A percentile compares a stretch with the other conserved stretches of the same genome.
These are phyloP conservation scores for Hemiscyllium ocellatum DNA, from an alignment of 2,113 vertebrate species.

Conservation along the genomic window DNA sequence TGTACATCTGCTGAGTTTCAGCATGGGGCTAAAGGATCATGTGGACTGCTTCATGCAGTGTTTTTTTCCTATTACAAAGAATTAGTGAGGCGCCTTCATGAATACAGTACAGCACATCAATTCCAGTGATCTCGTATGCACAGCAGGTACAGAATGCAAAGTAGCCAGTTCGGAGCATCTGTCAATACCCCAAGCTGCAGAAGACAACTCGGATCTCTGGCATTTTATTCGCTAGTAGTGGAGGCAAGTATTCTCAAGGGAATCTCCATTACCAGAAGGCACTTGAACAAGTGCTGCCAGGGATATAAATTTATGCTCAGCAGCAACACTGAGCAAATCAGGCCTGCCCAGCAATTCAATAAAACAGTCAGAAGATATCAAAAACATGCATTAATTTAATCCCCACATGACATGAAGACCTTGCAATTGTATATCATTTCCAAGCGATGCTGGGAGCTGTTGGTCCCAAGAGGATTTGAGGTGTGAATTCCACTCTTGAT, in stretches of 20 bases:
- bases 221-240: slow-evolving; percentile 46
- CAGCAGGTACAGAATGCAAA: slow-evolving; percentile 45
- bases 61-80: slow-evolving; percentile 38
- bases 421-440: background rate
- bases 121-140: slow-evolving; percentile 44
- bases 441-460: background rate
- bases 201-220: slow-evolving; percentile 40
- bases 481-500: background rate
- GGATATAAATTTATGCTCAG: slow-evolving; percentile 45
- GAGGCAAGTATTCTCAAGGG: slow-evolving; percentile 48
- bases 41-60: slow-evolving; percentile 40
- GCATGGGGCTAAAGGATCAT: slow-evolving; percentile 38
- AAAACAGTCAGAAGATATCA: slow-evolving; percentile 45
- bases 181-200: slow-evolving; percentile 50
- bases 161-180: slow-evolving; percentile 50
- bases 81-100: slow-evolving; percentile 27
- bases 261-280: slow-evolving; percentile 44
- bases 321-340: slow-evolving; percentile 20
- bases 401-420: background rate
- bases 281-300: slow-evolving; percentile 46
- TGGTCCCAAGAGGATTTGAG: no score
- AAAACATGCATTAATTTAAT: slow-evolving; percentile 29
- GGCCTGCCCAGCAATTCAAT: slow-evolving; percentile 50
- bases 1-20: slow-evolving; percentile 23
- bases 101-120: slow-evolving; percentile 38